These are phyloP conservation scores for Amorpha juglandis DNA, from an alignment of 2,888 invertebrate species.

Conservation along the genomic window DNA sequence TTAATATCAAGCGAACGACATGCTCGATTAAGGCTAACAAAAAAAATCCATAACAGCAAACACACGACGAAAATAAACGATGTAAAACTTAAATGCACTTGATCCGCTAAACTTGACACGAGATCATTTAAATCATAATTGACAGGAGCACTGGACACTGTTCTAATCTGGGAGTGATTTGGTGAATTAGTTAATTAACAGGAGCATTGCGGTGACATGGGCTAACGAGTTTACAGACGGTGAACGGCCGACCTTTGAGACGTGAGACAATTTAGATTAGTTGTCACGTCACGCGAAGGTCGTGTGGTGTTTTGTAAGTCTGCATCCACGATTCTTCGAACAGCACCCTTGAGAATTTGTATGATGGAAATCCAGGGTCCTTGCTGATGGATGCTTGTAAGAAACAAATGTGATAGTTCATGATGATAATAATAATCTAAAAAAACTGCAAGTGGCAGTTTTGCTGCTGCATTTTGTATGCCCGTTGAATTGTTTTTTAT, in stretches of 20 bases:
- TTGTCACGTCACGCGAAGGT: slow-evolving; percentile 16
- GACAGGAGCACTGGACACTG: neutral
- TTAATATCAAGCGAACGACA: no score
- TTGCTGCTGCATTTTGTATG: no score
- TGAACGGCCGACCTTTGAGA: slow-evolving; percentile 52
- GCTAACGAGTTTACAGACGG: slow-evolving; percentile 57
- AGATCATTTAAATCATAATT: slow-evolving; percentile 26
- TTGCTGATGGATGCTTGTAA: no score
- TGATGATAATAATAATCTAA: no score
- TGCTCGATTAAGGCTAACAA: no score
- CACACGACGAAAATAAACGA: neutral
- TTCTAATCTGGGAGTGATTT: slow-evolving; percentile 28
- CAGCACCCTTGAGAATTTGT: no score
- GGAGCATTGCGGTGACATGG: slow-evolving; percentile 60
- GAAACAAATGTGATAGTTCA: no score
- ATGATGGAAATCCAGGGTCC: no score
- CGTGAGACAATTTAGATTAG: slow-evolving; percentile 39
- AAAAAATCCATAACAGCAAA: neutral
- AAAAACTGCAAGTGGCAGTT: no score
- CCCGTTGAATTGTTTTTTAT: no score
- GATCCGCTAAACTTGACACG: slow-evolving; percentile 2
- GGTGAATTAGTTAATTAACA: slow-evolving; percentile 54
- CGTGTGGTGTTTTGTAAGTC: neutral
- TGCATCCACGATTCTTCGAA: no score
- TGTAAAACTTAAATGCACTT: neutral